phyloP scores from a whole-genome alignment of 2,888 invertebrate species.

The Sphaerophoria taeniata region DNA sequence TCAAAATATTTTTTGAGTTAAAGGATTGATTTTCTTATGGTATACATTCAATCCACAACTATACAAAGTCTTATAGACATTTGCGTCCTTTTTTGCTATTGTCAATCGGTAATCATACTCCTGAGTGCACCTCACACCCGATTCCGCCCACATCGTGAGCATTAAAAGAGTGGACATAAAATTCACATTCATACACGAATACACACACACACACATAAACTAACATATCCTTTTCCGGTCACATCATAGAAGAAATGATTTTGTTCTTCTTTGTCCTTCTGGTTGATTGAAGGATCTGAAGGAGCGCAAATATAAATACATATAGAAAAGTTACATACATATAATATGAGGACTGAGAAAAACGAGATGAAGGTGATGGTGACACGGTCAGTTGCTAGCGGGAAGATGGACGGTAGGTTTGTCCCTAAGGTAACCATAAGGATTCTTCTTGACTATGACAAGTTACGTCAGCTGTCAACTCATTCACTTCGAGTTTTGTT shows the following conservation, averaged over 20 bases:
- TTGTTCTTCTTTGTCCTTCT: slow-evolving; percentile 68
- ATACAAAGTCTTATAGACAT: slow-evolving; percentile 10
- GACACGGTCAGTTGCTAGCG: slow-evolving; percentile 19
- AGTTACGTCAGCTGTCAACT: slow-evolving; percentile 75
- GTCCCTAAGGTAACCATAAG: slow-evolving; percentile 72
- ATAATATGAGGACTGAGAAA: slow-evolving; percentile 1
- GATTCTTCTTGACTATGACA: slow-evolving; percentile 75
- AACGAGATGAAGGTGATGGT: slow-evolving; percentile 69
- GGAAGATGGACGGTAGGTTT: slow-evolving; percentile 29
- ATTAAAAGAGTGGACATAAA: slow-evolving; percentile 59
- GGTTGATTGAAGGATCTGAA: slow-evolving; percentile 75
- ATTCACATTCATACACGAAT: slow-evolving; percentile 38
- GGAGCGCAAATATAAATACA: slow-evolving; percentile 59
- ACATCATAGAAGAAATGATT: slow-evolving; percentile 70
- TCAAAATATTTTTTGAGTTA: slow-evolving; percentile 46
- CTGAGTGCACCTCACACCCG: slow-evolving; percentile 53
- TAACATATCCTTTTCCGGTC: slow-evolving; percentile 66
- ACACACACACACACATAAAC: neutral
- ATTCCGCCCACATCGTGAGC: neutral
- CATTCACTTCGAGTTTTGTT: slow-evolving; percentile 64
- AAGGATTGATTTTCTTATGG: slow-evolving; percentile 67
- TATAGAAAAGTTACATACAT: neutral
- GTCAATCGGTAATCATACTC: slow-evolving; percentile 73
- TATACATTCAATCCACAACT: neutral
- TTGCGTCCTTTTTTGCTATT: slow-evolving; percentile 71